Base-by-base conservation (phyloP, 2,888 invertebrate species). In the Epinotia ramella region DNA sequence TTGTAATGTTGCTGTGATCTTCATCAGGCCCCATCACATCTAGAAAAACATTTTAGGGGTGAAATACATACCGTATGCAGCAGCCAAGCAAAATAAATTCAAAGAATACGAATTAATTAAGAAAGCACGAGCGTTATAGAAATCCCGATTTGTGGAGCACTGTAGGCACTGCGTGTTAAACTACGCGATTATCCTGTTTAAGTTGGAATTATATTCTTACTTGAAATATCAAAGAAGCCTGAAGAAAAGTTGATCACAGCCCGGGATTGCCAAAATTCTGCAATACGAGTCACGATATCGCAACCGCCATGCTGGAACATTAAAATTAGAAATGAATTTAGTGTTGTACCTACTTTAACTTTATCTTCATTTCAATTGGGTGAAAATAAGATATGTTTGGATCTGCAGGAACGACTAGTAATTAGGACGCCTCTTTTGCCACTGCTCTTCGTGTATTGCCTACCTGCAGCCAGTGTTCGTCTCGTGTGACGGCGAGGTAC, bases 11-110 rank as follows among this genome's bases (percentile, higher is more conserved):
- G 33, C 83, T 88, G 81, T 96, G 95, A 82, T 96, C 95, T 89
- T 96, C 96, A 79, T 96, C 96, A 0, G 96, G 96, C 0, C 96
- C 96, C 96, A 96, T 96, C 5, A 96, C 95, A 87, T 94, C 95
- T 95, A 81, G 60, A 85, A 88, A 49, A 13, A 5, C 12, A 60
- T 46, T 59, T 28, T 0, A 46, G 46, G 18, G 13, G 40, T 2
- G 40, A 7, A 33, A 28, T 28, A 28, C 24, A 28, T 28, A 28
- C 3, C 7, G 33, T 40, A 40, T 40, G 40, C 40, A 33, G 33
- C 6, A 33, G 33, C 44, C n/a, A 63, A 11, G n/a, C n/a, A 28
- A 40, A 9, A 40, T 9, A 9, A 40, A 40, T 40, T 9, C 9
- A 40, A 1, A 40, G 9, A 40, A 40, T 40, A 9, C 40, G 40